phyloP scores from a whole-genome alignment of 2,113 vertebrate species.

The Abramis brama region DNA sequence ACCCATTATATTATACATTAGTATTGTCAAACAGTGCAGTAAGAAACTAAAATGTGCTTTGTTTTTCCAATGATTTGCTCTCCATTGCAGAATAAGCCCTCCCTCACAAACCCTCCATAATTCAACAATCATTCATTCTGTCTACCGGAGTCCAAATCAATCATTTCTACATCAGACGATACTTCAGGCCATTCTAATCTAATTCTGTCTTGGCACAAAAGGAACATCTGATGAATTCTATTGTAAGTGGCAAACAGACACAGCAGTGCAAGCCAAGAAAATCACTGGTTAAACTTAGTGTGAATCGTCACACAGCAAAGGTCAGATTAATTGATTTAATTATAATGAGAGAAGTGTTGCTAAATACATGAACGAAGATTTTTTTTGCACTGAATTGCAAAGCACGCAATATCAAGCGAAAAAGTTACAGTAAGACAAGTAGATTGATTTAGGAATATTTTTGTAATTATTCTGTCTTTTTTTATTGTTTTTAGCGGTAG shows the following conservation, averaged over 20 bases:
- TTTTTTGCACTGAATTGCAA: background rate
- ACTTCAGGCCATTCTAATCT: constrained; percentile 12
- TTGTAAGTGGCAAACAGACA: background rate
- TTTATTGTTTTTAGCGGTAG: background rate
- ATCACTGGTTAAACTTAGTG: background rate
- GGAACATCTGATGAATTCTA: background rate
- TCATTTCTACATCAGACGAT: background rate
- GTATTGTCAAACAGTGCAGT: constrained; percentile 2
- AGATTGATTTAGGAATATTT: background rate
- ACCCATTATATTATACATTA: background rate
- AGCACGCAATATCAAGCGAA: background rate
- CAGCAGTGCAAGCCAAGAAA: constrained; percentile 12
- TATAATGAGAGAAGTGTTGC: constrained; percentile 2
- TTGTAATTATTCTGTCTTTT: background rate
- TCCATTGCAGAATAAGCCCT: background rate
- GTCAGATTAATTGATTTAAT: background rate
- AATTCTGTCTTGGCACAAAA: constrained; percentile 12
- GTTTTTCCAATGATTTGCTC: background rate
- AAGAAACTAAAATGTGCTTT: constrained; percentile 13
- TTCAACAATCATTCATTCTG: background rate
- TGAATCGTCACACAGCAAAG: background rate
- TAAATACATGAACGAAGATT: background rate
- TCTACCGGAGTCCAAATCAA: background rate
- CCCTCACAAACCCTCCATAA: background rate
- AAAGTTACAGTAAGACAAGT: background rate